Percentiles rank a stretch among this genome's conserved stretches.
Evolutionary conservation across 1,140 invertebrate genomes (phyloP).

Genomic region (Cataglyphis hispanica): DNA sequence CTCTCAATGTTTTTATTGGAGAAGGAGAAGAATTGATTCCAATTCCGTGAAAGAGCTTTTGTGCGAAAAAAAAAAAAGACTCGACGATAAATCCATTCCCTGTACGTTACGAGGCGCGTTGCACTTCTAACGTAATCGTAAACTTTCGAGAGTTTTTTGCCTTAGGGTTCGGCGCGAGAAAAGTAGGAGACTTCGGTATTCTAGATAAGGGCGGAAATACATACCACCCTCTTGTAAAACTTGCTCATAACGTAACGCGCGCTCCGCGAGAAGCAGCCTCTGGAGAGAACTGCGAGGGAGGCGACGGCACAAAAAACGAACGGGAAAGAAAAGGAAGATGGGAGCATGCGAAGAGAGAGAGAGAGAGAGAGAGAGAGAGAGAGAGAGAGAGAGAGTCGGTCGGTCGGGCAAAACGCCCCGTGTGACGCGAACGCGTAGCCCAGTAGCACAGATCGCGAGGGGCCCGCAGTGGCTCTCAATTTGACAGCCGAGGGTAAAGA

Average conservation of each 20-base stretch:
- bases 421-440: slow-evolving; percentile 73
- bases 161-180: background rate
- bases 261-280: background rate
- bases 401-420: slow-evolving; percentile 63
- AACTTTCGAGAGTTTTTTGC: slow-evolving; percentile 11
- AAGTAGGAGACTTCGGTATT: background rate
- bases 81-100: background rate
- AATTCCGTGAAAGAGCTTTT: background rate
- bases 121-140: background rate
- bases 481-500: background rate
- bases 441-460: slow-evolving; percentile 77
- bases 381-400: slow-evolving; percentile 51
- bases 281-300: background rate
- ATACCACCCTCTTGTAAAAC: slow-evolving; percentile 7
- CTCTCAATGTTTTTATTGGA: background rate
- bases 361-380: slow-evolving; percentile 40
- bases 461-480: slow-evolving; percentile 73
- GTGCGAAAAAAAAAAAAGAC: background rate
- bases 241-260: slow-evolving; percentile 20
- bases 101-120: background rate
- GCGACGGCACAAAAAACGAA: background rate
- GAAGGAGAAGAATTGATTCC: background rate
- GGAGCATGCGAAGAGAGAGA: slow-evolving; percentile 32
- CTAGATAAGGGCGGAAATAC: slow-evolving; percentile 21
- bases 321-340: slow-evolving; percentile 11